Percentiles rank a stretch among this genome's conserved stretches.
phyloP scores from a whole-genome alignment of 2,797 vertebrate genomes.

The Pelodytes ibericus region DNA sequence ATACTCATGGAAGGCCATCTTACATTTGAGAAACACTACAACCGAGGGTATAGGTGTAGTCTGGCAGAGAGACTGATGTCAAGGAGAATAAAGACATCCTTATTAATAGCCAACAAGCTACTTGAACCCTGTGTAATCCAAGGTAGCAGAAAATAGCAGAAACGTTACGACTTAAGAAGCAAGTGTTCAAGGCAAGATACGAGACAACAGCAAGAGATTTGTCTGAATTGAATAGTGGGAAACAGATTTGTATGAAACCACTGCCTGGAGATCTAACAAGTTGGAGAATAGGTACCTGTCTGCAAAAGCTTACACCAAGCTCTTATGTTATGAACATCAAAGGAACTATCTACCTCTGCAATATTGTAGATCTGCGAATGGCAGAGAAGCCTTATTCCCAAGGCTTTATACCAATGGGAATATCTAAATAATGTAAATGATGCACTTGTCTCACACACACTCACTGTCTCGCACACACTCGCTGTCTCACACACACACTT shows the following conservation, averaged over 20 bases:
- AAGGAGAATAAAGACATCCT: neutral
- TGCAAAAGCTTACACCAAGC: neutral
- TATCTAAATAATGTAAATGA: too few relatives aligned
- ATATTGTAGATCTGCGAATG: neutral
- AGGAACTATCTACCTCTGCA: neutral
- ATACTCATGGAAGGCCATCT: neutral
- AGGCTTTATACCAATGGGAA: too few relatives aligned
- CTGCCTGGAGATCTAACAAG: neutral
- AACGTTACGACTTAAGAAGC: neutral
- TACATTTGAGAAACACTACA: neutral
- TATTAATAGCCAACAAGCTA: neutral
- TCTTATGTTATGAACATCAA: neutral
- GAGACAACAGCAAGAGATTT: neutral
- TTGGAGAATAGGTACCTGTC: neutral
- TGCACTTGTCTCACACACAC: too few relatives aligned
- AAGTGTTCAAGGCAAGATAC: neutral
- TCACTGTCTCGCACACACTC: too few relatives aligned
- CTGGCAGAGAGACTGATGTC: neutral
- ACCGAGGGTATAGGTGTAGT: constrained; percentile 1
- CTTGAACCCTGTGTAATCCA: too few relatives aligned
- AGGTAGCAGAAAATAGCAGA: neutral
- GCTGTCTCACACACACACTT: too few relatives aligned
- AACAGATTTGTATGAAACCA: neutral
- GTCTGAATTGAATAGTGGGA: neutral
- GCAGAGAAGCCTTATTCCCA: neutral